Percentiles rank a stretch among this genome's conserved stretches.
Evolutionary conservation across 2,888 invertebrate species (phyloP).

Genomic region (Dusona sp.): DNA sequence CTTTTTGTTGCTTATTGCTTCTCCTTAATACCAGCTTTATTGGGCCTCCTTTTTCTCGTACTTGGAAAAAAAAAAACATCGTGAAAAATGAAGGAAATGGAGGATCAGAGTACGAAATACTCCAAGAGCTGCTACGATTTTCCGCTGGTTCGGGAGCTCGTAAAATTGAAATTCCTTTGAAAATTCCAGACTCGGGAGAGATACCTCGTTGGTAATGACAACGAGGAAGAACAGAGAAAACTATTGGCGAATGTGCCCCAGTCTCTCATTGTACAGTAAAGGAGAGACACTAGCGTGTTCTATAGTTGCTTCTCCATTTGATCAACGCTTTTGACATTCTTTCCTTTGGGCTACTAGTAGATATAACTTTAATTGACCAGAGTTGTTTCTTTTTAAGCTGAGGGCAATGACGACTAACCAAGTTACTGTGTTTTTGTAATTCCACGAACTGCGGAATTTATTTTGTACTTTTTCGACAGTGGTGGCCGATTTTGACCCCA

Average conservation of each 20-base stretch:
- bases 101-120: background rate
- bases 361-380: background rate
- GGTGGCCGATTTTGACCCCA: no score
- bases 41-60: background rate
- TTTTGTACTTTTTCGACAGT: background rate
- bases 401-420: background rate
- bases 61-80: background rate
- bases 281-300: constrained; percentile 29
- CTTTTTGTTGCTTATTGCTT: background rate
- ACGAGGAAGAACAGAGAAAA: constrained; percentile 51
- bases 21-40: background rate
- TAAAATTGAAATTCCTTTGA: constrained; percentile 75
- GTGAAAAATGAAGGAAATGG: background rate
- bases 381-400: background rate
- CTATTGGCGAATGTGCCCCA: constrained; percentile 42
- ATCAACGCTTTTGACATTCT: constrained; percentile 36
- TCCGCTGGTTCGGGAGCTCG: constrained; percentile 62
- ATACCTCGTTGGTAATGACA: constrained; percentile 62
- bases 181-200: constrained; percentile 68
- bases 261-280: background rate
- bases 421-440: background rate
- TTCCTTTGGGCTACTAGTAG: background rate
- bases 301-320: constrained; percentile 3
- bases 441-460: background rate
- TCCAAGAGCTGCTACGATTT: background rate